Conservation (phyloP, 2,888 invertebrate genomes). For the Anthrax anthrax region DNA sequence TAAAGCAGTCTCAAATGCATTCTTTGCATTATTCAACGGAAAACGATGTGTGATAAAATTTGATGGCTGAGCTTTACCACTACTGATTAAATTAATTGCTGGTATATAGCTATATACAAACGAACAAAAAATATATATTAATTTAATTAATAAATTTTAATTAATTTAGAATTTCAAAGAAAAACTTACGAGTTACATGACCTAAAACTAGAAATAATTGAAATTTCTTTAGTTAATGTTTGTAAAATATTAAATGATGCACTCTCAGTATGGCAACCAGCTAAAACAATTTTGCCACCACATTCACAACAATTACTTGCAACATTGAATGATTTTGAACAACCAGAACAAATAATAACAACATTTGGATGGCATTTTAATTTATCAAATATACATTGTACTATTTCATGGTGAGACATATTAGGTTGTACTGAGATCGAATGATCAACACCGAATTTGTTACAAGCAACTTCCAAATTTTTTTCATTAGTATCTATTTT, state of each 20-base stretch:
- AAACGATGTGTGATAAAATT: constrained; percentile 3
- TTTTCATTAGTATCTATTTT: too few species aligned
- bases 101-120: not conserved
- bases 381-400: constrained; percentile 16
- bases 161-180: not conserved
- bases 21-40: not conserved
- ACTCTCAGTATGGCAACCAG: constrained; percentile 24
- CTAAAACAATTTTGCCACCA: constrained; percentile 21
- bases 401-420: constrained; percentile 14
- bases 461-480: constrained; percentile 1
- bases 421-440: constrained; percentile 14
- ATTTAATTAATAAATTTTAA: not conserved
- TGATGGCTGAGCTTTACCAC: not conserved
- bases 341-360: constrained; percentile 24
- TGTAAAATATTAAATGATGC: constrained; percentile 24
- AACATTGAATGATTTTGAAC: constrained; percentile 23
- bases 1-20: constrained; percentile 4
- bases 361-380: constrained; percentile 21
- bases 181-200: constrained; percentile 23
- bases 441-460: constrained; percentile 13
- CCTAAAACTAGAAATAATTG: constrained; percentile 23
- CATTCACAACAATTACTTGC: constrained; percentile 22
- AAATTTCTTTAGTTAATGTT: constrained; percentile 25
- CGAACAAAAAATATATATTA: not conserved
- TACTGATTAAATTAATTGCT: not conserved